Evolutionary conservation across 1,140 invertebrate species (phyloP), one percentile per base, ranked within the genome.

Genomic region (Episyrphus balteatus): DNA sequence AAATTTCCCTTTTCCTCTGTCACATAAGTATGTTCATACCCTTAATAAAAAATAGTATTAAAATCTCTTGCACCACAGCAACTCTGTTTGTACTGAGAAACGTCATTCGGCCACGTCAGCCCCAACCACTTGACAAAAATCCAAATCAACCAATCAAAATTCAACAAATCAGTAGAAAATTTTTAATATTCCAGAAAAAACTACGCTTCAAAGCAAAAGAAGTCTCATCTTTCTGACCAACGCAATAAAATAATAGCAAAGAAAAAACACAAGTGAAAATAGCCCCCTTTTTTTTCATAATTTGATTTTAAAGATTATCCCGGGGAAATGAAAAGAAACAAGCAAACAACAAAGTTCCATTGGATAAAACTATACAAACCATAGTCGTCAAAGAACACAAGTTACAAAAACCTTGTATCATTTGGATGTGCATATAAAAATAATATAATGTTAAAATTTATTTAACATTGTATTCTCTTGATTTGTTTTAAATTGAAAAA

Each of bases 61-160:
- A 26, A 26, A 26, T 26, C 21, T 5, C 3, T 8, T 8, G 21
- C 21, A 3, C 21, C 8, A 26, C 21, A 26, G 21, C 21, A 26
- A 26, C 21, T 5, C 21, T 26, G 3, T 26, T n/a, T 26, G 3
- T 26, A 26, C 21, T 8, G 3, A 26, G 21, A 26, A 26, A 26
- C 21, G 21, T 26, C 36, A 38, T 38, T 38, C 36, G 36, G 17
- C 36, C 36, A 38, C 36, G 36, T 38, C 36, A 38, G 36, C n/a
- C 21, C n/a, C 3, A 8, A 26, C 21, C 21, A 26, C 21, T 26
- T 26, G 36, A 17, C 3, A 38, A 38, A 38, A 14, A 5, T 11
- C 36, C 3, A 14, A 5, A 10, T 5, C 32, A 17, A 36, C 46
- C 46, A 48, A 48, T 48, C 46, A 42, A 33, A 48, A 48, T 13